Evolutionary conservation across 2,888 invertebrate species (phyloP).

Genomic region (Eugnorisma glareosa): DNA sequence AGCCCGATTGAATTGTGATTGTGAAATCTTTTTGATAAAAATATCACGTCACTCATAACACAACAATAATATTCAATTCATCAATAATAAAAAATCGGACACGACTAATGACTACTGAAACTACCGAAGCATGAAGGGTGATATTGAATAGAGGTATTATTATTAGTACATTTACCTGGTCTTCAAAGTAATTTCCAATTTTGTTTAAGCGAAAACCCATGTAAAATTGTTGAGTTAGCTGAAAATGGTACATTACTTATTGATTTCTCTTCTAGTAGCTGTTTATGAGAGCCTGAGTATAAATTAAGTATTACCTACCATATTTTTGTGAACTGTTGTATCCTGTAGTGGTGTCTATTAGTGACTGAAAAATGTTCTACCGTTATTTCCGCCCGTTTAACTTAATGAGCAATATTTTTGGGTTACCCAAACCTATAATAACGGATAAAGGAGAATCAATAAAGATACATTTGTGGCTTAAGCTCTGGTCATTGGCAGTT

Average conservation of each 20-base stretch:
- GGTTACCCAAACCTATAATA: constrained; percentile 49
- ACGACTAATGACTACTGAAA: not conserved
- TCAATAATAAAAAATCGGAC: not conserved
- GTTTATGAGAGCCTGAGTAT: not conserved
- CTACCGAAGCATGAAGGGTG: not conserved
- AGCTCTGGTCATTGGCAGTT: constrained; percentile 54
- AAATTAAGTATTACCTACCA: not conserved
- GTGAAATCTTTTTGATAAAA: constrained; percentile 5
- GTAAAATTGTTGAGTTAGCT: constrained; percentile 13
- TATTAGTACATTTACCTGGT: not conserved
- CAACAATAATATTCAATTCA: not conserved
- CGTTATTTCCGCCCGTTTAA: constrained; percentile 48
- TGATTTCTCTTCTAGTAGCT: constrained; percentile 30
- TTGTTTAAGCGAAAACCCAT: constrained; percentile 27
- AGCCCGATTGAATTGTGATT: not conserved
- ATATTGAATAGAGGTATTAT: not conserved
- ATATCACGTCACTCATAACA: not conserved
- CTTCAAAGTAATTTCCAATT: not conserved
- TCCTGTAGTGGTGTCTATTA: not conserved
- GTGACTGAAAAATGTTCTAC: constrained; percentile 51
- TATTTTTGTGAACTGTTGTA: not conserved
- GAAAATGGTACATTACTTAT: constrained; percentile 10
- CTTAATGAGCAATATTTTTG: constrained; percentile 56
- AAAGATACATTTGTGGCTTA: constrained; percentile 37
- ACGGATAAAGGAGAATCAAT: constrained; percentile 34